These are phyloP conservation scores for Narcine bancroftii DNA, from an alignment of 2,113 vertebrate species.

Conservation along the genomic window DNA sequence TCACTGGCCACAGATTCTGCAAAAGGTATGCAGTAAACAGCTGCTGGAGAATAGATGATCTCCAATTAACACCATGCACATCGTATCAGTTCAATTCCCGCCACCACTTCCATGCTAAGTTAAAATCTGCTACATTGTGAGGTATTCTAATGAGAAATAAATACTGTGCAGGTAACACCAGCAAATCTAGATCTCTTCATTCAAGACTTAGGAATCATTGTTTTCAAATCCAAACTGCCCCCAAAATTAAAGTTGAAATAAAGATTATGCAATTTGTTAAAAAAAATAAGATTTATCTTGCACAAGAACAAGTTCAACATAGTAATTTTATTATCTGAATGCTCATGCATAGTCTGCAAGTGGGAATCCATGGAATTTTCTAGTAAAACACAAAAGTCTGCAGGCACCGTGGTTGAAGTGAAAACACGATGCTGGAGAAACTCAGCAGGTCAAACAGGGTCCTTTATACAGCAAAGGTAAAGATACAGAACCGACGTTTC, in stretches of 20 bases:
- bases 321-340: not conserved
- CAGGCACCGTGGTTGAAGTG: no score
- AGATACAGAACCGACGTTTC: no score
- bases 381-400: no score
- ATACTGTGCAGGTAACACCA: not conserved
- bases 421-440: no score
- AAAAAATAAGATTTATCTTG: not conserved
- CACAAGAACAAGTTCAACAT: not conserved
- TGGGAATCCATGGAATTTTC: not conserved
- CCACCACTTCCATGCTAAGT: not conserved
- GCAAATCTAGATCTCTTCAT: not conserved
- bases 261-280: not conserved
- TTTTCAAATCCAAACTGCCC: not conserved
- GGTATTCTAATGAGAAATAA: slow-evolving; percentile 3
- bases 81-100: not conserved
- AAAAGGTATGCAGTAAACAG: not conserved
- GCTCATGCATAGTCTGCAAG: not conserved
- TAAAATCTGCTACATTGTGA: slow-evolving; percentile 4
- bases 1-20: not conserved
- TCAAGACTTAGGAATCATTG: not conserved
- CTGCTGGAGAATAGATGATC: not conserved
- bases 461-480: no score
- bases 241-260: not conserved
- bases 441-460: no score
- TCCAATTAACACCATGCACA: slow-evolving; percentile 30